Percentiles rank a stretch among this genome's conserved stretches.
phyloP scores from a whole-genome alignment of 2,113 vertebrate genomes.

The Gadus macrocephalus region DNA sequence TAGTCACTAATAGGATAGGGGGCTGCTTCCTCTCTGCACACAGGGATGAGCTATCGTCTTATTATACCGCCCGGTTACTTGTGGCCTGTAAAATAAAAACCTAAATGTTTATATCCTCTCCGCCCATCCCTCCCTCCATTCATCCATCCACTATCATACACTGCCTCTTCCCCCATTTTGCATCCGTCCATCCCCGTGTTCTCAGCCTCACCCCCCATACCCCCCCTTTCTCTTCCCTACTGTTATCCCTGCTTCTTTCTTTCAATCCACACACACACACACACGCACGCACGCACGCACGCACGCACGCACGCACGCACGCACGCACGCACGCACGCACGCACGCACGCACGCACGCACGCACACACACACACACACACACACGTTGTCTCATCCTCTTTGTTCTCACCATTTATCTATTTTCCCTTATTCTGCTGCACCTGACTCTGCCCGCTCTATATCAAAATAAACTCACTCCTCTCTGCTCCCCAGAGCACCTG shows the following conservation, averaged over 20 bases:
- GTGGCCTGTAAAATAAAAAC: conserved; percentile 58
- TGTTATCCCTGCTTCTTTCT: neutral
- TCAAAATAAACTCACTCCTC: neutral
- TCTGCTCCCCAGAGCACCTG: conserved; percentile 2
- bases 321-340: too few relatives aligned
- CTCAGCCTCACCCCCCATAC: neutral
- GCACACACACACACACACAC: too few relatives aligned
- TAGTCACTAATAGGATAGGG: conserved; percentile 63
- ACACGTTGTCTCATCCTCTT: too few relatives aligned
- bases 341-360: too few relatives aligned
- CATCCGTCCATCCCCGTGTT: conserved; percentile 18
- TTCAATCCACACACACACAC: neutral
- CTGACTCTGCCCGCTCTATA: too few relatives aligned
- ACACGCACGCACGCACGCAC: neutral
- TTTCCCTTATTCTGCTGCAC: too few relatives aligned
- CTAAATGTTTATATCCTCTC: conserved; percentile 39
- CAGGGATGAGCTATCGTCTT: conserved; percentile 66
- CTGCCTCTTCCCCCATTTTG: neutral
- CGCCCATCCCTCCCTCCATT: conserved; percentile 11
- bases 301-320: too few relatives aligned
- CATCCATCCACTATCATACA: neutral
- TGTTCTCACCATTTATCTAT: too few relatives aligned
- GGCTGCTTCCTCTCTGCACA: conserved; percentile 42
- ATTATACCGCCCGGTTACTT: conserved; percentile 51
- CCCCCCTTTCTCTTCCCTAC: conserved; percentile 19